Base-by-base conservation (phyloP, 2,888 invertebrate species). In the Macaria liturata region DNA sequence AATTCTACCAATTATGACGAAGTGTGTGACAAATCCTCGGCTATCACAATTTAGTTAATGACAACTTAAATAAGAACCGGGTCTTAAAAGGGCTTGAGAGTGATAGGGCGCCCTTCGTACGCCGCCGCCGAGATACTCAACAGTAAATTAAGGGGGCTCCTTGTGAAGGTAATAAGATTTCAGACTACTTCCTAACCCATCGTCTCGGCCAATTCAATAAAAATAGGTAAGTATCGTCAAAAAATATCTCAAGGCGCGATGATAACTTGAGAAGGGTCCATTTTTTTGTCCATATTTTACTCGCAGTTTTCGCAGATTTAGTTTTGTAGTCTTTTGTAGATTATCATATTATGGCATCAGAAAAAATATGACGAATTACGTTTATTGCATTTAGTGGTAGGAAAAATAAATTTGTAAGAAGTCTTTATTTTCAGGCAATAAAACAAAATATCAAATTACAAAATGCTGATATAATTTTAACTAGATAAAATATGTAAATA, bases 151-250 rank as follows among this genome's bases (percentile, higher is more conserved):
- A 65, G 73, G 72, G 72, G 63, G 59, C 67, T 63, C 69, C 71
- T 71, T 67, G 66, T 69, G 61, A 66, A 61, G 59, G 66, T 75
- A 74, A 76, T 72, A 71, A 63, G 65, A 71, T 76, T 75, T 72
- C 66, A 54, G 57, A 68, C 69, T 70, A 68, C 67, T 69, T 72
- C 67, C 74, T 61, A 64, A 60, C 54, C 67, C 59, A 68, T 58
- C 49, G 54, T 59, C 49, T 62, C 51, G 43, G 59, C 58, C 59
- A 64, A 60, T 58, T 58, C 51, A 62, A 55, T 53, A 64, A 61
- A 61, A 55, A 56, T 59, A 56, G 50, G 53, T 7, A 49, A 43
- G 32, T 30, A 32, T 48, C 44, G 44, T 4, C 55, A 46, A 59
- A 42, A 31, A 54, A 31, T 46, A 31, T 46, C 6, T 46, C 46